phyloP scores from a whole-genome alignment of 1,140 invertebrate genomes.

The Himalopsyche phryganea region DNA sequence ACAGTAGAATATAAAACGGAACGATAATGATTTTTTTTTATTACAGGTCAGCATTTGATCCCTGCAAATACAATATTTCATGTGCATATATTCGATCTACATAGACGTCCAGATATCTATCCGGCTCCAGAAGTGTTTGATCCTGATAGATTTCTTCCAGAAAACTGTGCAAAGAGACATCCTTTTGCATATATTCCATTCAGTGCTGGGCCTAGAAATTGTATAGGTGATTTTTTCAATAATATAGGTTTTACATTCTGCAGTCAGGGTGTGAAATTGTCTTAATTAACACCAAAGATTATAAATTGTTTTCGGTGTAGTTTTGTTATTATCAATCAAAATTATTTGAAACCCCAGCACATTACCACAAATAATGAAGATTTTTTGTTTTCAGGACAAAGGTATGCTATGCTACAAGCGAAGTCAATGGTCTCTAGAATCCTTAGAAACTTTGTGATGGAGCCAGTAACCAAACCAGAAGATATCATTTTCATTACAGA shows the following conservation, averaged over 20 bases:
- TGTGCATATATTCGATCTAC: constrained; percentile 52
- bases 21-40: background rate
- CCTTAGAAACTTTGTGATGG: constrained; percentile 59
- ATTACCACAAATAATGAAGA: too few species aligned
- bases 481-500: constrained; percentile 54
- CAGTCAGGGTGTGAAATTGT: too few species aligned
- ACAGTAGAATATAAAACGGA: too few species aligned
- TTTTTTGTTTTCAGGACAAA: constrained; percentile 60
- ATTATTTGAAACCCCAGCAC: too few species aligned
- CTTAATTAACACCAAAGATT: too few species aligned
- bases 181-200: constrained; percentile 55
- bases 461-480: constrained; percentile 52
- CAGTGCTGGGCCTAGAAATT: constrained; percentile 49
- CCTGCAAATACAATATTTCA: constrained; percentile 41
- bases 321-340: too few species aligned
- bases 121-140: constrained; percentile 69
- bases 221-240: constrained; percentile 49
- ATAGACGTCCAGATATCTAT: constrained; percentile 64
- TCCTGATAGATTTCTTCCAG: constrained; percentile 69
- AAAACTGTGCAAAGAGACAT: constrained; percentile 44
- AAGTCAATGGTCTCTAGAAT: constrained; percentile 65
- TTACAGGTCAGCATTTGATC: constrained; percentile 40
- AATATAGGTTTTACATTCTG: too few species aligned
- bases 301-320: too few species aligned
- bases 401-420: constrained; percentile 70